A percentile compares a stretch with the other conserved stretches of the same genome.
These are phyloP conservation scores for Aradophagus sp. DNA, from an alignment of 1,140 invertebrate genomes.

Conservation along the genomic window DNA sequence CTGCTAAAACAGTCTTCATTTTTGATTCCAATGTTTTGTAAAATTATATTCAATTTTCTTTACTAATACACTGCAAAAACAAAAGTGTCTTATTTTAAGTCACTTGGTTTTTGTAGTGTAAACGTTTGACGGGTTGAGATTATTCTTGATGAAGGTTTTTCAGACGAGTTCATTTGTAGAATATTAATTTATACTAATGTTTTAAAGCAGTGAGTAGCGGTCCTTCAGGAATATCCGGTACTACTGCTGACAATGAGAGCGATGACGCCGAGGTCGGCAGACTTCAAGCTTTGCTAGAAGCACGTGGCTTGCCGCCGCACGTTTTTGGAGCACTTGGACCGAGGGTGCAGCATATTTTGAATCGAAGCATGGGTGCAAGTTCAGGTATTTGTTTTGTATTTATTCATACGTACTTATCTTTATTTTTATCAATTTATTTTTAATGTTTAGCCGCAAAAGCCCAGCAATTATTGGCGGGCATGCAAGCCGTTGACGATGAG, in stretches of 20 bases:
- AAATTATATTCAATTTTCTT: too few species aligned
- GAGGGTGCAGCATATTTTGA: slow-evolving; percentile 97
- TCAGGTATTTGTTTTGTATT: slow-evolving; percentile 76
- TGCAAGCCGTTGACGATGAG: slow-evolving; percentile 96
- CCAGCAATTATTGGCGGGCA: slow-evolving; percentile 92
- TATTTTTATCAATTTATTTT: slow-evolving; percentile 1
- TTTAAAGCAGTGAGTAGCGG: slow-evolving; percentile 63
- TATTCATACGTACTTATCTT: not conserved
- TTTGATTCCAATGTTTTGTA: too few species aligned
- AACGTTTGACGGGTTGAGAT: too few species aligned
- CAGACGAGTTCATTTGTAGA: too few species aligned
- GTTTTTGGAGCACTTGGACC: slow-evolving; percentile 95
- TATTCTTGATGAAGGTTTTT: too few species aligned
- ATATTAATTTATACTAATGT: too few species aligned
- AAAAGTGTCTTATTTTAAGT: too few species aligned
- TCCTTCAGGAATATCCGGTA: slow-evolving; percentile 70
- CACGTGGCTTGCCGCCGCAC: slow-evolving; percentile 94
- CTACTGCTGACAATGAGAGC: slow-evolving; percentile 75
- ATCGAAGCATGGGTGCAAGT: slow-evolving; percentile 92
- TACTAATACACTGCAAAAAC: too few species aligned
- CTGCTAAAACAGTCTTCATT: too few species aligned
- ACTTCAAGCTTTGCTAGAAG: slow-evolving; percentile 92
- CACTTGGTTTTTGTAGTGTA: too few species aligned
- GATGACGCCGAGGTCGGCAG: slow-evolving; percentile 93
- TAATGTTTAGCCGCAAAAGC: slow-evolving; percentile 88